Percentiles rank a stretch among this genome's conserved stretches.
phyloP scores from a whole-genome alignment of 2,888 invertebrate species.

The Acronicta alni region DNA sequence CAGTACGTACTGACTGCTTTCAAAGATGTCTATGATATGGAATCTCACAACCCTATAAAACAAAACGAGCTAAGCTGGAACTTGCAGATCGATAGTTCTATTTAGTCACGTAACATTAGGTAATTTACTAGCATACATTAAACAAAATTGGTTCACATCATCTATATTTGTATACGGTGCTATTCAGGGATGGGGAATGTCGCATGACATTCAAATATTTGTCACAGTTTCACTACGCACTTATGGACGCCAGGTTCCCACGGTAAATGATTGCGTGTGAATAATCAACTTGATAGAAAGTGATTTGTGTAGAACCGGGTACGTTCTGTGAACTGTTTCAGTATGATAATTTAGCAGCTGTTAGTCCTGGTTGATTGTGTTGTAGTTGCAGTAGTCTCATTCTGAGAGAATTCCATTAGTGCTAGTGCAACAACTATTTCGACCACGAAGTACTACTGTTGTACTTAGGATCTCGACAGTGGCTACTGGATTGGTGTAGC shows the following conservation, averaged over 20 bases:
- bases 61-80: not conserved
- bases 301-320: constrained; percentile 29
- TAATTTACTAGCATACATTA: constrained; percentile 7
- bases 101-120: not conserved
- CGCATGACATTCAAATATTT: constrained; percentile 52
- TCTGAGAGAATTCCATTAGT: too few species aligned
- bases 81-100: not conserved
- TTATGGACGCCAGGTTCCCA: constrained; percentile 47
- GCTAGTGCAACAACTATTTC: too few species aligned
- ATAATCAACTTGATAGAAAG: constrained; percentile 43
- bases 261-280: constrained; percentile 51
- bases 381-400: too few species aligned
- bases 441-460: too few species aligned
- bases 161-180: constrained; percentile 29
- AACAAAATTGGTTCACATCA: constrained; percentile 33
- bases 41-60: not conserved
- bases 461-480: too few species aligned
- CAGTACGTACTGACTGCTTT: too few species aligned
- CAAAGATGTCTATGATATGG: too few species aligned
- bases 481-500: too few species aligned
- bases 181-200: constrained; percentile 40
- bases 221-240: constrained; percentile 50
- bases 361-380: too few species aligned
- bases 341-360: not conserved
- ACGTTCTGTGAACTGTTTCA: constrained; percentile 5